A percentile compares a stretch with the other conserved stretches of the same genome.
phyloP scores from a whole-genome alignment of 2,797 vertebrate species.

The Syndactyla subalaris region DNA sequence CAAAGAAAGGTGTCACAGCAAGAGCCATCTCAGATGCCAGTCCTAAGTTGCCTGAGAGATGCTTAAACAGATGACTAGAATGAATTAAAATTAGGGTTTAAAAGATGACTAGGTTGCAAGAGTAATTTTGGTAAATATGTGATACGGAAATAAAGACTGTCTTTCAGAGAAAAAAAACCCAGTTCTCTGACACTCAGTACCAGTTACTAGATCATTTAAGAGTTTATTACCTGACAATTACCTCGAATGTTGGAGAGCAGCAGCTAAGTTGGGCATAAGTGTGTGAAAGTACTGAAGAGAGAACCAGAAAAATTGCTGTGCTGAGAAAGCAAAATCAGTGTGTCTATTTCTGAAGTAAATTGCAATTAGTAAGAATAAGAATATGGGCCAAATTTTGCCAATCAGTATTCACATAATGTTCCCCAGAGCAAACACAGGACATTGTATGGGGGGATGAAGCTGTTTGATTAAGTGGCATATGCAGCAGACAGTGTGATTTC shows the following conservation, averaged over 20 bases:
- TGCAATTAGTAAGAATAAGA: conserved; percentile 3
- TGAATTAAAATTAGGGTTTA: background rate
- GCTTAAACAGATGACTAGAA: background rate
- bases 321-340: conserved; percentile 26
- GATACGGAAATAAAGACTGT: background rate
- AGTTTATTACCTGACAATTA: background rate
- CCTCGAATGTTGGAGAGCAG: background rate
- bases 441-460: background rate
- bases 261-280: background rate
- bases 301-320: conserved; percentile 16
- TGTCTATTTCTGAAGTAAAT: conserved; percentile 33
- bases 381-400: background rate
- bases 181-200: background rate
- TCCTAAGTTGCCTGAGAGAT: background rate
- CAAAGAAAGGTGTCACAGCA: background rate
- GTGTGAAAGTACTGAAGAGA: background rate
- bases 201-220: background rate
- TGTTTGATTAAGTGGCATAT: background rate
- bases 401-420: background rate
- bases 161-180: background rate
- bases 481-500: background rate
- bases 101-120: background rate
- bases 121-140: background rate
- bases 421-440: background rate
- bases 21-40: background rate